Evolutionary conservation across 1,140 invertebrate genomes (phyloP).

Genomic region (Orchestia grillus): DNA sequence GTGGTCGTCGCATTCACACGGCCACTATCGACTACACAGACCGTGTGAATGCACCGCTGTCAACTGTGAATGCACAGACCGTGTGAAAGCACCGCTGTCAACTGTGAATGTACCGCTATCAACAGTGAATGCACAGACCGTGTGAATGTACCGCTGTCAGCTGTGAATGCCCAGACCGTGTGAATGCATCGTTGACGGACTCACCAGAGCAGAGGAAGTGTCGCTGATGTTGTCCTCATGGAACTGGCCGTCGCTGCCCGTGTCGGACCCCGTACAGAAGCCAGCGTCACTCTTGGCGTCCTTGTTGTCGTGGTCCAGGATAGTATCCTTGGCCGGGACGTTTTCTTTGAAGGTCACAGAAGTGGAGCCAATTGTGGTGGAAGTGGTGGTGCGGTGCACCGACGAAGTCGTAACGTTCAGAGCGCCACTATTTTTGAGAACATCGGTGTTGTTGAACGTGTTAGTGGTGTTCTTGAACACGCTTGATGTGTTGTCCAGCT

Average conservation of each 20-base stretch:
- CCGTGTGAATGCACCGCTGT: no score
- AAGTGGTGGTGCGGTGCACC: background rate
- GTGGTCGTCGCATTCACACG: no score
- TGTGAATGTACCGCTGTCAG: no score
- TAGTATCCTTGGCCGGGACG: background rate
- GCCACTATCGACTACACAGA: no score
- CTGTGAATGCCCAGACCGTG: no score
- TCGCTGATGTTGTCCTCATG: constrained; percentile 89
- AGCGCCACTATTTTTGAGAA: background rate
- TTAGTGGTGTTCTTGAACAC: background rate
- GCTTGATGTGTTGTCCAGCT: background rate
- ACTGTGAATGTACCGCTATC: no score
- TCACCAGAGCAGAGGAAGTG: constrained; percentile 66
- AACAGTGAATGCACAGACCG: no score
- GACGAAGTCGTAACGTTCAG: background rate
- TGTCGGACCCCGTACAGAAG: constrained; percentile 68
- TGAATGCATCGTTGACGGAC: no score
- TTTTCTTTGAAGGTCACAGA: background rate
- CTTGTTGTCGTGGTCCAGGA: constrained; percentile 60
- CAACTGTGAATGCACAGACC: no score
- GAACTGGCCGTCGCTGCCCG: constrained; percentile 77
- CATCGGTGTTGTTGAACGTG: background rate
- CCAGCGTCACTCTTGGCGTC: constrained; percentile 68
- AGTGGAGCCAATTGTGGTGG: background rate
- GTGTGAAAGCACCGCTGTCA: no score